A percentile compares a stretch with the other conserved stretches of the same genome.
phyloP scores from a whole-genome alignment of 2,113 vertebrate genomes.

The Protomyctophum bolini region DNA sequence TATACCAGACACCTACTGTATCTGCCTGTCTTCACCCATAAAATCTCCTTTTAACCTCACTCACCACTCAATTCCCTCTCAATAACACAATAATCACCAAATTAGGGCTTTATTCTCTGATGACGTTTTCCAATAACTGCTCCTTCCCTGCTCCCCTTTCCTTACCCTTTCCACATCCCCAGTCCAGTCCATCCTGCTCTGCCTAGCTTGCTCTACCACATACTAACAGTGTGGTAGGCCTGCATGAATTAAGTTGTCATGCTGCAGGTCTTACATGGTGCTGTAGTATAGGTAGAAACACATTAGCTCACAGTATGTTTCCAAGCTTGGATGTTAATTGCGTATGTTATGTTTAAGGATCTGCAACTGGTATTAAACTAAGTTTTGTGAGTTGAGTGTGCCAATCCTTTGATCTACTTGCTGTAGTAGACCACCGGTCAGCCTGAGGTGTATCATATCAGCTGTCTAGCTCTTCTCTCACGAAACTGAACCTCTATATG shows the following conservation, averaged over 20 bases:
- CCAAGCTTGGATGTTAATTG: no score
- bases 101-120: conserved; percentile 15
- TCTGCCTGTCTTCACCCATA: no score
- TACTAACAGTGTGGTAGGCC: conserved; percentile 41
- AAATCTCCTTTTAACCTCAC: conserved; percentile 12
- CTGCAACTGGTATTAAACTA: conserved; percentile 1
- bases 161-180: conserved; percentile 9
- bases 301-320: no score
- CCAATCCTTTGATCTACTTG: conserved; percentile 20
- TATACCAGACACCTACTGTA: no score
- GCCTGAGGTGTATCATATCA: conserved; percentile 40
- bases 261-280: conserved; percentile 56
- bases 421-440: no score
- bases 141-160: conserved; percentile 11
- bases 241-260: conserved; percentile 65
- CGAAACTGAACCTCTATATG: conserved; percentile 41
- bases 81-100: conserved; percentile 26
- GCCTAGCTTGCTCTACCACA: conserved; percentile 54
- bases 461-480: conserved; percentile 51
- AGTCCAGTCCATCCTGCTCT: conserved; percentile 5
- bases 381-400: no score
- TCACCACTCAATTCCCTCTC: conserved; percentile 1
- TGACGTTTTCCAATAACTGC: conserved; percentile 21
- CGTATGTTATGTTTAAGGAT: conserved; percentile 44
- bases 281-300: conserved; percentile 9